Base-by-base conservation (phyloP, 2,113 vertebrate species). In the Centropus unirufus region DNA sequence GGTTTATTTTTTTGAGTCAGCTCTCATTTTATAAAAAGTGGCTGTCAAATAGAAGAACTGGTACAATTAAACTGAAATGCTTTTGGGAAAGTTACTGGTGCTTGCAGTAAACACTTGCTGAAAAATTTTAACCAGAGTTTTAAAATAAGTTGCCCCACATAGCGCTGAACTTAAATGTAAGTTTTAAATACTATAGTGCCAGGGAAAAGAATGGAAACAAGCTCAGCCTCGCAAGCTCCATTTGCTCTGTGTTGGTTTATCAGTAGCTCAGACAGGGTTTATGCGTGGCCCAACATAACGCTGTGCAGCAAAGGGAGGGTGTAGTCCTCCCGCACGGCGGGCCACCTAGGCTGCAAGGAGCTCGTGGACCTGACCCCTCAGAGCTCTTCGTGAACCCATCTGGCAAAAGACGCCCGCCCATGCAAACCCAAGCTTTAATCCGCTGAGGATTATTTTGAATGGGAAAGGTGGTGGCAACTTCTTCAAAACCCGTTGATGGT, bases 261-360 rank as follows among this genome's bases (percentile, higher is more conserved):
- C 2, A 54, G 11, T 1, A 21, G 42, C 16, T 27, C 63, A 57
- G 49, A 8, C 1, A 27, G n/a, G 23, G 10, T 4, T 52, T 34
- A 5, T 6, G 8, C 9, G 14, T 1, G 16, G 23, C 55, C n/a
- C 49, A 9, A 1, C 2, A 49, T 49, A 21, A 14, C 1, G 16
- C 11, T 16, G 19, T 7, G 26, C 0, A 24, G n/a, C 34, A 27
- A 40, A 11, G 3, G 3, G 9, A 40, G 55, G 51, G 42, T 4
- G n/a, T 8, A 32, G 44, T 42, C 69, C 7, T 0, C 9, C 26
- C 4, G 30, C 78, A n/a, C 0, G 0, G 30, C 57, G 40, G 58
- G 20, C 57, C 36, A 5, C 15, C 1, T 1, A 4, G 39, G 23
- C 17, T 14, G 23, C 21, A 3, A 4, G 55, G 34, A 47, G 21